Percentiles rank a stretch among this genome's conserved stretches.
Evolutionary conservation across 2,113 vertebrate genomes (phyloP).

Genomic region (Pseudonaja textilis): DNA sequence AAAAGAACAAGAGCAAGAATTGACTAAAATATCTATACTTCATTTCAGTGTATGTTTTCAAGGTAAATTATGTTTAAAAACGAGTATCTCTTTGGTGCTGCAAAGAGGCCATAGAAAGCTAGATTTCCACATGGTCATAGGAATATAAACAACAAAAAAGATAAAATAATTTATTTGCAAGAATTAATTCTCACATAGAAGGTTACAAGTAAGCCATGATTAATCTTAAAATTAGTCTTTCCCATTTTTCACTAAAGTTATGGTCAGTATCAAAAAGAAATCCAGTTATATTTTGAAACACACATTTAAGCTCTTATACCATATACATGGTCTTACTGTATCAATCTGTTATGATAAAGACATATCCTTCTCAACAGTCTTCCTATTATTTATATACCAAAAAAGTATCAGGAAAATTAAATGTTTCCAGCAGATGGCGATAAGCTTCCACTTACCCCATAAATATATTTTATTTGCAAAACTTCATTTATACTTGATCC

Average conservation of each 20-base stretch:
- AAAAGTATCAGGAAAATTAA: background rate
- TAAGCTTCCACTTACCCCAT: slow-evolving; percentile 35
- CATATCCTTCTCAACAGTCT: background rate
- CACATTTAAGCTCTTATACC: background rate
- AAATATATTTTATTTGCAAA: background rate
- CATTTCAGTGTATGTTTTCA: background rate
- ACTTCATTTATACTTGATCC: background rate
- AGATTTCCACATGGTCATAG: background rate
- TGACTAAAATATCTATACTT: background rate
- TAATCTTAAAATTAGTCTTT: background rate
- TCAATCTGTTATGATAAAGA: background rate
- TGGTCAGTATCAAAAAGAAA: background rate
- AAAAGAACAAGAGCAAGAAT: background rate
- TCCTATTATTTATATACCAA: background rate
- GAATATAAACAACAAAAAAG: background rate
- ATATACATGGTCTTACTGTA: background rate
- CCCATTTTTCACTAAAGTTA: background rate
- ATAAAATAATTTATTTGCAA: background rate
- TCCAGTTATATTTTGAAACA: background rate
- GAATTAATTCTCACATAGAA: background rate
- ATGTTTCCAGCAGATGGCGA: slow-evolving; percentile 63
- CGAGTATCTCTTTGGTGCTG: background rate
- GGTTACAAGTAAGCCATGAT: background rate
- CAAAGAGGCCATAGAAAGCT: background rate
- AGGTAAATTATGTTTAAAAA: background rate